Percentiles rank a stretch among this genome's conserved stretches.
Evolutionary conservation across 2,888 invertebrate genomes (phyloP).

Genomic region (Creontiades dilutus): DNA sequence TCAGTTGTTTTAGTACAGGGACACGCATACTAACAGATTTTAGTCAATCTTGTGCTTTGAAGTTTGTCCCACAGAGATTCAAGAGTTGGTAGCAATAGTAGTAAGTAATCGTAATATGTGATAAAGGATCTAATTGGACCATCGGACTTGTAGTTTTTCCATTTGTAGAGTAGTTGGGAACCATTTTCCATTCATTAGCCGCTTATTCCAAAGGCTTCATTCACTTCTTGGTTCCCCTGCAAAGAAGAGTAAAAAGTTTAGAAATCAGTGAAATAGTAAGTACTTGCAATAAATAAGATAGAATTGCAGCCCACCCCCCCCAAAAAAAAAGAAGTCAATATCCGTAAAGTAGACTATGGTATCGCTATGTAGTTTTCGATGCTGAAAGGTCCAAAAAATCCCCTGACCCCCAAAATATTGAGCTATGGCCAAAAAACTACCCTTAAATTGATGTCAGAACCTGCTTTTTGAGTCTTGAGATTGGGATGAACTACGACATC

Average conservation of each 20-base stretch:
- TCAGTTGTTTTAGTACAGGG: background rate
- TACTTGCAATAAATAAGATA: no score
- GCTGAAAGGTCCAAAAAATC: no score
- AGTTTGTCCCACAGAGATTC: background rate
- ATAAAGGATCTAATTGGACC: background rate
- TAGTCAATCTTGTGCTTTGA: background rate
- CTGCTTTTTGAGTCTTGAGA: no score
- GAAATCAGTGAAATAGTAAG: background rate
- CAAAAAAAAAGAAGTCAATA: no score
- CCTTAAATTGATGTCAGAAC: no score
- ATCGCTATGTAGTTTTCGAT: no score
- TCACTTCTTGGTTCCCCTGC: slow-evolving; percentile 38
- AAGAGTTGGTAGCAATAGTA: background rate
- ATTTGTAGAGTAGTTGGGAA: background rate
- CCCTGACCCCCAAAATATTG: no score
- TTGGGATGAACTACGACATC: no score
- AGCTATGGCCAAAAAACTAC: no score
- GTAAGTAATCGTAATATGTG: background rate
- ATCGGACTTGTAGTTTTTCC: no score
- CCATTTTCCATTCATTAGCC: background rate
- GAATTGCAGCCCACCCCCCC: no score
- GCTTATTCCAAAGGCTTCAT: background rate
- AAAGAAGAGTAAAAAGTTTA: background rate
- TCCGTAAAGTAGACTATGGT: no score
- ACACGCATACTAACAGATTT: background rate